Evolutionary conservation across 2,888 invertebrate genomes (phyloP).

Genomic region (Andrena fulva): DNA sequence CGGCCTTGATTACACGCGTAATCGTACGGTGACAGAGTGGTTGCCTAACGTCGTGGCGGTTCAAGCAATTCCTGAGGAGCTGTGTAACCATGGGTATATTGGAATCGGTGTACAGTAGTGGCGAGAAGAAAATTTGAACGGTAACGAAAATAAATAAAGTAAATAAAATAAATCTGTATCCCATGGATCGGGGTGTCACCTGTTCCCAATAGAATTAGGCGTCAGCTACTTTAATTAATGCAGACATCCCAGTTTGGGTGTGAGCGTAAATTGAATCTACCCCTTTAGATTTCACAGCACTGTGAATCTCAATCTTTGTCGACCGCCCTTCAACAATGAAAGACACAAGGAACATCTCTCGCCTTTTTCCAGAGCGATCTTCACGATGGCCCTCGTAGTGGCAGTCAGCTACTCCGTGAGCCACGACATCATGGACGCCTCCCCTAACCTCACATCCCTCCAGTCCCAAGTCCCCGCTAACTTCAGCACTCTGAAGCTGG

Average conservation of each 20-base stretch:
- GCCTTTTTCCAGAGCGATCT: slow-evolving; percentile 84
- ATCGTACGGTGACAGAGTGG: slow-evolving; percentile 35
- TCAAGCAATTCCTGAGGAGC: background rate
- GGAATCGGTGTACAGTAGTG: background rate
- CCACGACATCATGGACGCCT: slow-evolving; percentile 49
- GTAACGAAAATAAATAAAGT: background rate
- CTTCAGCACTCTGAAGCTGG: slow-evolving; percentile 33
- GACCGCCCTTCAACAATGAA: too few relatives aligned
- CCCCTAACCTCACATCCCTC: slow-evolving; percentile 30
- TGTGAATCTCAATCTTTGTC: too few relatives aligned
- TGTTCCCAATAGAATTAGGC: too few relatives aligned
- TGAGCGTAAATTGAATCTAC: too few relatives aligned
- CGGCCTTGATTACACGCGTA: slow-evolving; percentile 57
- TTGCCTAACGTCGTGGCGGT: slow-evolving; percentile 28
- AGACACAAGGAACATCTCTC: too few relatives aligned
- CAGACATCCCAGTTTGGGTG: too few relatives aligned
- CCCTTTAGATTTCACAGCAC: too few relatives aligned
- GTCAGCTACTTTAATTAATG: too few relatives aligned
- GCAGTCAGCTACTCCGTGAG: slow-evolving; percentile 85
- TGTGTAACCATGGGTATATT: background rate
- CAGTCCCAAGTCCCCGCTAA: background rate
- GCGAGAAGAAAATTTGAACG: background rate
- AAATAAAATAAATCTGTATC: too few relatives aligned
- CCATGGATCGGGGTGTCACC: too few relatives aligned
- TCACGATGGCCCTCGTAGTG: slow-evolving; percentile 86